Base-by-base conservation (phyloP, 2,888 invertebrate genomes). In the Xanthorhoe designata region DNA sequence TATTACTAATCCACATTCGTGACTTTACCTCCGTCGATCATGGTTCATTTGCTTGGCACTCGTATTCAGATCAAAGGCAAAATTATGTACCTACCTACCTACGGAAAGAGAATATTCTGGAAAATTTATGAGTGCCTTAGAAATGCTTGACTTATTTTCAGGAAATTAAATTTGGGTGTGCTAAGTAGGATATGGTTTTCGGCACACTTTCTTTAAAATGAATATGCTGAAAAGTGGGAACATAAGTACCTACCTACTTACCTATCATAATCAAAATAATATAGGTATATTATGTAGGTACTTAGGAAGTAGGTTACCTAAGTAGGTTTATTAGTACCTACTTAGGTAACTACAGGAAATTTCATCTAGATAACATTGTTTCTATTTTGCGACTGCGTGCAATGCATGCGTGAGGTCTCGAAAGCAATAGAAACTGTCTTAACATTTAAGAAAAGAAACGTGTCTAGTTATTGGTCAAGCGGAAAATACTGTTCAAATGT, bases 401-500 rank as follows among this genome's bases (percentile, higher is more conserved):
- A 57, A n/a, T 58, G 54, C 29, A 49, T 50, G 24, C 62, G 42
- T 59, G 54, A 62, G 61, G 59, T 59, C 45, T 51, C 49, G 51
- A 59, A 66, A 59, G 55, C 35, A 47, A 32, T 59, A 55, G 54
- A 62, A 62, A 62, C n/a, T 42, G n/a, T 10, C 15, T 61, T n/a
- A 53, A 58, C 57, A 52, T 49, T 47, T 15, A 55, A 50, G 13
- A 10, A 17, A 8, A 54, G 49, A 15, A n/a, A 52, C 35, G 13
- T 55, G 35, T 0, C 9, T 18, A 45, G 13, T 38, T 56, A 50
- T 52, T 42, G 35, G 50, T 49, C 50, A 56, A 51, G 55, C 42
- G 29, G 29, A 13, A 65, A 58, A 56, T 59, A 59, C 68, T 68
- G 70, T 64, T 71, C 65, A 74, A 76, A 69, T 66, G 71, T 78